Conservation (phyloP, 2,113 vertebrate species). For the Pelvicachromis taeniatus region DNA sequence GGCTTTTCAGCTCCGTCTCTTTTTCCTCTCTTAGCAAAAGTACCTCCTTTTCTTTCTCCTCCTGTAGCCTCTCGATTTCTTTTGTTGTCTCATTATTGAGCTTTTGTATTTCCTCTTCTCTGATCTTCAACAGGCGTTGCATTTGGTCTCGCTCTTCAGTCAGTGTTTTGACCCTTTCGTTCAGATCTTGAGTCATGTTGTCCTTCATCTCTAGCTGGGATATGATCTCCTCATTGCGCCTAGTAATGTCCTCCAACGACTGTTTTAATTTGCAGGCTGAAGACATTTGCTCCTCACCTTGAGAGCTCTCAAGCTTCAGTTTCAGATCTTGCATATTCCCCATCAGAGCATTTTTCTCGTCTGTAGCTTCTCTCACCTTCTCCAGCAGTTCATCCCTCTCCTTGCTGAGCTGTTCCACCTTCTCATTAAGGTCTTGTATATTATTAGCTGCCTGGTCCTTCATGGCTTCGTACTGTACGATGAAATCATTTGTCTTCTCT, state of each 20-base stretch:
- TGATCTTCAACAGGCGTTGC: slow-evolving; percentile 61
- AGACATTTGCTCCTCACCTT: slow-evolving; percentile 49
- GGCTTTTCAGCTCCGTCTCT: not conserved
- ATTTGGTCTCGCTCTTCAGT: slow-evolving; percentile 67
- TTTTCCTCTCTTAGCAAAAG: slow-evolving; percentile 4
- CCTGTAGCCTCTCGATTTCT: slow-evolving; percentile 17
- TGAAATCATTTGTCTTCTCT: slow-evolving; percentile 84
- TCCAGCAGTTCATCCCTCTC: slow-evolving; percentile 79
- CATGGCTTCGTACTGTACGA: slow-evolving; percentile 83
- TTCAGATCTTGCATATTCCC: slow-evolving; percentile 72
- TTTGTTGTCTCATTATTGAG: slow-evolving; percentile 56
- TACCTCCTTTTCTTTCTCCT: slow-evolving; percentile 32
- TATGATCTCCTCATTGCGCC: slow-evolving; percentile 70
- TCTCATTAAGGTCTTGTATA: slow-evolving; percentile 81
- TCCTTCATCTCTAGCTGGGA: slow-evolving; percentile 74
- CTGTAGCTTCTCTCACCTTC: slow-evolving; percentile 67
- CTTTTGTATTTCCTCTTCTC: slow-evolving; percentile 61
- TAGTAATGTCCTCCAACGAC: slow-evolving; percentile 67
- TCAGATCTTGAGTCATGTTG: slow-evolving; percentile 66
- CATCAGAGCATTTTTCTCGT: slow-evolving; percentile 77
- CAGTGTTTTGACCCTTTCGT: slow-evolving; percentile 63
- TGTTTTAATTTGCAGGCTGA: slow-evolving; percentile 55
- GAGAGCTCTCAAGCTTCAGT: slow-evolving; percentile 58
- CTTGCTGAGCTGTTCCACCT: slow-evolving; percentile 73
- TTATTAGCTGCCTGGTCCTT: slow-evolving; percentile 82